A percentile compares a stretch with the other conserved stretches of the same genome.
phyloP scores from a whole-genome alignment of 1,140 invertebrate species.

The Lerema accius region DNA sequence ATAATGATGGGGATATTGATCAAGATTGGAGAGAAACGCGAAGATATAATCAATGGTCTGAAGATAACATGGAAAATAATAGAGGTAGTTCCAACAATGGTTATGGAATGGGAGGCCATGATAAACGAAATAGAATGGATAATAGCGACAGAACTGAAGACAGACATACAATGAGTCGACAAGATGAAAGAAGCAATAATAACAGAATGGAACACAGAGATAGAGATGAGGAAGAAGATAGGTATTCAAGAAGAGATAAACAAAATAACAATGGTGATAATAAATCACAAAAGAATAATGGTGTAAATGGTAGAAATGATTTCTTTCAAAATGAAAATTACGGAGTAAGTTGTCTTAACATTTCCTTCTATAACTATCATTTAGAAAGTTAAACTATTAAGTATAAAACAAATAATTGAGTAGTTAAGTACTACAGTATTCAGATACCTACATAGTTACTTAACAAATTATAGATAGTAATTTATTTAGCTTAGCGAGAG shows the following conservation, averaged over 20 bases:
- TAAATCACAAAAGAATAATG: conserved; percentile 43
- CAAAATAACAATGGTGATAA: conserved; percentile 41
- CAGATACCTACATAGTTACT: no score
- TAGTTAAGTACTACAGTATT: no score
- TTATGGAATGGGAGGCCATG: conserved; percentile 38
- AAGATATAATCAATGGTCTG: conserved; percentile 47
- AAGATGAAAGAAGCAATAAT: conserved; percentile 21
- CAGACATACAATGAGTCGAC: conserved; percentile 8
- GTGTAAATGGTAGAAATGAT: conserved; percentile 50
- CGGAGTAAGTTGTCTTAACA: conserved; percentile 50
- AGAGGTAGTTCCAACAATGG: conserved; percentile 43
- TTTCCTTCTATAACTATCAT: no score
- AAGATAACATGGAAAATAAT: conserved; percentile 37
- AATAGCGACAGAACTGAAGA: conserved; percentile 29
- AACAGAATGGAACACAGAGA: conserved; percentile 27
- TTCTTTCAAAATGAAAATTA: conserved; percentile 56
- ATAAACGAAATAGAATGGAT: conserved; percentile 44
- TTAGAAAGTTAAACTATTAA: no score
- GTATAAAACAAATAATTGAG: no score
- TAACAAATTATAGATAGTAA: no score
- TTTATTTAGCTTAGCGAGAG: no score
- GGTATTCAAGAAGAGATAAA: conserved; percentile 9
- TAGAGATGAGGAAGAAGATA: conserved; percentile 12
- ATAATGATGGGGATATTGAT: conserved; percentile 35
- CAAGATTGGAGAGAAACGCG: conserved; percentile 54